Evolutionary conservation across 2,888 invertebrate genomes (phyloP), one percentile per base, ranked within the genome.

Genomic region (Temnothorax rugatulus): DNA sequence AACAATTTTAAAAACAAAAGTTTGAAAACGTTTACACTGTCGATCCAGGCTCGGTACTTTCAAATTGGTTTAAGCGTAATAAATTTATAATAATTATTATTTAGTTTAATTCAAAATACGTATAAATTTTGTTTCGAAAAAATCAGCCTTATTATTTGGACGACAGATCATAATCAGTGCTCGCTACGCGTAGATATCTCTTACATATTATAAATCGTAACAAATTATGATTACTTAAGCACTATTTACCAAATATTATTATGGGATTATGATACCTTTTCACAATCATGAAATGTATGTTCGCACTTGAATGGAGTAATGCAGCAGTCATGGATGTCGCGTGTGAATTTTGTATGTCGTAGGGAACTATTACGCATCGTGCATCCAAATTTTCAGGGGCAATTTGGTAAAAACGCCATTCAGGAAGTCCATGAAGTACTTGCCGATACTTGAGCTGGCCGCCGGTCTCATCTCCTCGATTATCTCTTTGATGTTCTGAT

Each of bases 401-500:
- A 97, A 95, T 93, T 96, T 96, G 64, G 96, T 96, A 93, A 97
- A 97, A 59, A 97, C 97, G 0, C 96, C 96, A 92, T 97, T 97
- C 82, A 98, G 95, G 94, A 97, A 97, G 1, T 96, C 95, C 93
- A 97, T 96, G 95, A 97, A 97, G 92, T 97, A 97, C 90, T 96
- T 97, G 2, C 97, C 96, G 90, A 98, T 97, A 87, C 97, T 96
- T 11, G 95, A 94, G 2, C 97, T 96, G 0, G 97, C 97, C 0
- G 97, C 97, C 2, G 97, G 97, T 92, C 97, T 96, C 97, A 98
- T 97, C 95, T 98, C 98, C 82, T 97, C 97, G 87, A 98, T 97
- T 90, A 98, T 97, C 93, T 97, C 97, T 68, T 97, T 96, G 0
- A 97, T 96, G 92, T 98, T 97, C 94, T 97, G 97, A 95, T 98